phyloP scores from a whole-genome alignment of 2,113 vertebrate genomes.

The Chlorodrepanis virens region DNA sequence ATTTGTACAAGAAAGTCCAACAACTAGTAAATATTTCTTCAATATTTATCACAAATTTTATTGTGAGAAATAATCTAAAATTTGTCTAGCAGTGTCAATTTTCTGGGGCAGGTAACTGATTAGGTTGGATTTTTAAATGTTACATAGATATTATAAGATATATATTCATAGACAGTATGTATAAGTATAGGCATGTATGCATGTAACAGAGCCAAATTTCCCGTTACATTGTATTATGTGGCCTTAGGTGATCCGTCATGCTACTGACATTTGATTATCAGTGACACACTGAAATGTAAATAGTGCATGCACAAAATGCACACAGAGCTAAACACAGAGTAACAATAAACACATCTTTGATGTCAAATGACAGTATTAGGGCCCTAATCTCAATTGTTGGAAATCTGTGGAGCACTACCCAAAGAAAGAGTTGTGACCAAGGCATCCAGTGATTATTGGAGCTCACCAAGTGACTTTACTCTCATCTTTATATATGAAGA shows the following conservation, averaged over 20 bases:
- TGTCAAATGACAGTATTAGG: neutral
- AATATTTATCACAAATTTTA: neutral
- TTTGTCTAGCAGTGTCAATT: neutral
- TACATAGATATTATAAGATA: neutral
- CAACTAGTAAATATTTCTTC: neutral
- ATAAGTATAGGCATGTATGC: neutral
- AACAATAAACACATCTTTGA: neutral
- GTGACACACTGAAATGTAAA: neutral
- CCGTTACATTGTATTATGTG: neutral
- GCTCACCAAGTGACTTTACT: neutral
- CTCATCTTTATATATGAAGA: neutral
- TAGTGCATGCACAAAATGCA: neutral
- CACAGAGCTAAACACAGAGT: neutral
- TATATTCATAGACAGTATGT: neutral
- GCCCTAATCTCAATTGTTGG: neutral
- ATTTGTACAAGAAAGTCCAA: neutral
- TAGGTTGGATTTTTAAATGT: neutral
- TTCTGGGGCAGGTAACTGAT: neutral
- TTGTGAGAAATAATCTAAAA: neutral
- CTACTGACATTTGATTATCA: neutral
- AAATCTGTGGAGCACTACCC: neutral
- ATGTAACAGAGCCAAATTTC: neutral
- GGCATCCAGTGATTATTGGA: neutral
- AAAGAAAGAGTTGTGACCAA: neutral
- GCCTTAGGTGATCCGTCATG: neutral